Percentiles rank a stretch among this genome's conserved stretches.
Conservation (phyloP, 2,888 invertebrate genomes). For the Tipula lateralis region DNA sequence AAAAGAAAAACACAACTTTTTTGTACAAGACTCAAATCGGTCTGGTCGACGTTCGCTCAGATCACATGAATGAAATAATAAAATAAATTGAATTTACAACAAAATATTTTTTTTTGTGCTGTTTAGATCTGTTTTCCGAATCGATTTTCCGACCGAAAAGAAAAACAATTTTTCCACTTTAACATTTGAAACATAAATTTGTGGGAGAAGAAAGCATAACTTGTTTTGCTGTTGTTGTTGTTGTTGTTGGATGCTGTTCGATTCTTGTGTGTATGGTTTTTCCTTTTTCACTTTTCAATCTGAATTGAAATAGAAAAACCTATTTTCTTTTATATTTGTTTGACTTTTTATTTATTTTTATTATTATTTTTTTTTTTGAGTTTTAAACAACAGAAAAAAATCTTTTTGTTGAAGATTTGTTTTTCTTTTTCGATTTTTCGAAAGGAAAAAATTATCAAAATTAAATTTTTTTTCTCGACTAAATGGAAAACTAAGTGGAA, state of each 20-base stretch:
- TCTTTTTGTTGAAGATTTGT: not conserved
- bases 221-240: not conserved
- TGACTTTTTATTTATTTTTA: not conserved
- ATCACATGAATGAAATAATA: not conserved
- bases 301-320: not conserved
- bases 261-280: not conserved
- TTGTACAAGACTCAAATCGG: not conserved
- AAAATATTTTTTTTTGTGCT: not conserved
- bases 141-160: not conserved
- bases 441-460: not conserved
- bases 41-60: not conserved
- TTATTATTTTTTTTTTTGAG: not conserved
- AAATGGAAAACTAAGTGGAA: slow-evolving; percentile 9
- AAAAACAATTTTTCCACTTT: not conserved
- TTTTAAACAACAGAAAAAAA: not conserved
- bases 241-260: not conserved
- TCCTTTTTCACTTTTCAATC: slow-evolving; percentile 19
- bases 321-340: not conserved
- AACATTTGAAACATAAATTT: slow-evolving; percentile 1
- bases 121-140: not conserved
- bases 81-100: not conserved
- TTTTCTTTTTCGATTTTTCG: not conserved
- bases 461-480: not conserved
- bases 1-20: not conserved
- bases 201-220: not conserved